A percentile compares a stretch with the other conserved stretches of the same genome.
Conservation (phyloP, 2,797 vertebrate genomes). For the Hypotaenidia philippensis region DNA sequence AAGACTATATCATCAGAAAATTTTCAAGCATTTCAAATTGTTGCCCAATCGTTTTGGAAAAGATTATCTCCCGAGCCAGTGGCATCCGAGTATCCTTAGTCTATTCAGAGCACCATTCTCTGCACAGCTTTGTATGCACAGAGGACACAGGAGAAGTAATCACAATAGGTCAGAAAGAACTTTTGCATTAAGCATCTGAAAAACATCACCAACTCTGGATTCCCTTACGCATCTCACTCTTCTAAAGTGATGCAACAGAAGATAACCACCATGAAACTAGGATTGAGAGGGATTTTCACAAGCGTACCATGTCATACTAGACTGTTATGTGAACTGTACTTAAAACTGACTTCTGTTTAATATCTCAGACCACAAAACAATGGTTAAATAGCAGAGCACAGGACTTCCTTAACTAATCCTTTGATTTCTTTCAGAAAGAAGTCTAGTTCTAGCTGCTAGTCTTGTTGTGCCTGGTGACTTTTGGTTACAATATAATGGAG, state of each 20-base stretch:
- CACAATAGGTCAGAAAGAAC: background rate
- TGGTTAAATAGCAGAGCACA: background rate
- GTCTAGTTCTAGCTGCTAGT: background rate
- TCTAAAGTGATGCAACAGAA: background rate
- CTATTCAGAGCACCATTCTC: background rate
- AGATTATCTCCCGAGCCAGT: background rate
- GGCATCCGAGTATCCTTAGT: background rate
- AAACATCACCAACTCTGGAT: background rate
- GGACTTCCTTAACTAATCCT: background rate
- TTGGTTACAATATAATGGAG: background rate
- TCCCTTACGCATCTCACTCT: background rate
- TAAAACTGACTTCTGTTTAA: background rate
- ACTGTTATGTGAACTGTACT: background rate
- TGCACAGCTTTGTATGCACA: background rate
- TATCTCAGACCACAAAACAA: background rate
- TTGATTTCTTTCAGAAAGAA: background rate
- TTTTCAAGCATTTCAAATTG: background rate
- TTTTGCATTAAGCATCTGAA: background rate
- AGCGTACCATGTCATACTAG: background rate
- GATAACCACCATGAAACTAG: background rate
- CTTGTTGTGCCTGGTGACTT: background rate
- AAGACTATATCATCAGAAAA: slow-evolving; percentile 53
- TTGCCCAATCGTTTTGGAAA: slow-evolving; percentile 24
- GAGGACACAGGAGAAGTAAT: background rate
- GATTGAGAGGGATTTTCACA: background rate